Percentiles rank a stretch among this genome's conserved stretches.
Evolutionary conservation across 2,888 invertebrate genomes (phyloP).

Genomic region (Cephonodes hylas): DNA sequence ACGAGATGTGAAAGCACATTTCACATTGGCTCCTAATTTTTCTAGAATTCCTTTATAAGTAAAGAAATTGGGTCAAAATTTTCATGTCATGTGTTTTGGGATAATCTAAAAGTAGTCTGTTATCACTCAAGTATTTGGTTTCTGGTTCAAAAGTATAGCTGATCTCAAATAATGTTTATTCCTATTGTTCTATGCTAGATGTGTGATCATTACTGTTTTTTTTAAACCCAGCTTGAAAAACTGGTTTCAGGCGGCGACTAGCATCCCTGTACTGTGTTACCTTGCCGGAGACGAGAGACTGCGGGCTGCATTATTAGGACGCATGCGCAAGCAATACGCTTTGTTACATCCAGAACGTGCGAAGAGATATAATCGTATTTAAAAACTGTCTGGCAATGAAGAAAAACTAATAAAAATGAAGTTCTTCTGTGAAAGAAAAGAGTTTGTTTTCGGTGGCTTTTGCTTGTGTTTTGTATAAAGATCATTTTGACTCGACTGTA

Average conservation of each 20-base stretch:
- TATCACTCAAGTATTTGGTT: no score
- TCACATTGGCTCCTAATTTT: no score
- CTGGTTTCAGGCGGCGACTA: slow-evolving; percentile 69
- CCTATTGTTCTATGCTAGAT: background rate
- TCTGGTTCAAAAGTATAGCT: background rate
- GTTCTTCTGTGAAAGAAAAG: background rate
- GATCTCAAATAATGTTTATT: background rate
- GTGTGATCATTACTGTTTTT: background rate
- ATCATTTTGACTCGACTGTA: background rate
- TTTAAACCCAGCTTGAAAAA: background rate
- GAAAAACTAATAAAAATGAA: background rate
- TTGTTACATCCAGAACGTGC: slow-evolving; percentile 65
- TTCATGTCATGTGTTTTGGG: no score
- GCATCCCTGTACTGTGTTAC: slow-evolving; percentile 74
- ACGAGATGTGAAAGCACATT: no score
- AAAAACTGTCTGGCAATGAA: slow-evolving; percentile 7
- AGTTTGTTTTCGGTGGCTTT: background rate
- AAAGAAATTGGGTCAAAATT: no score
- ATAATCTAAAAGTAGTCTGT: no score
- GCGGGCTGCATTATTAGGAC: slow-evolving; percentile 74
- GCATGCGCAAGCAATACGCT: slow-evolving; percentile 73
- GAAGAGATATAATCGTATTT: slow-evolving; percentile 48
- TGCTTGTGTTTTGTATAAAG: background rate
- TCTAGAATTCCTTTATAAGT: no score
- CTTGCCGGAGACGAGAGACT: slow-evolving; percentile 69